Conservation (phyloP, 2,113 vertebrate genomes). For the Sapayoa aenigma region DNA sequence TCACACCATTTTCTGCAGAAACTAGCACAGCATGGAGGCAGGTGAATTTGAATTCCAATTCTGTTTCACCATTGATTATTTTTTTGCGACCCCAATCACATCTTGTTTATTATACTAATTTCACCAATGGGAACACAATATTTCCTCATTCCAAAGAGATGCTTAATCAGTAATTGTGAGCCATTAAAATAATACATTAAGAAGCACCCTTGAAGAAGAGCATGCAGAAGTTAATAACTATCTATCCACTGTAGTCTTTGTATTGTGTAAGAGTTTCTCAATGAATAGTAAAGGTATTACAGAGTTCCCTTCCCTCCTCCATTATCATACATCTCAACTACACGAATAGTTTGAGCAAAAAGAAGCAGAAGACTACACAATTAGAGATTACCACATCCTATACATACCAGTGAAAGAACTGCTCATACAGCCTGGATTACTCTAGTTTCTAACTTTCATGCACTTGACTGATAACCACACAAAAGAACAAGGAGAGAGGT, state of each 20-base stretch:
- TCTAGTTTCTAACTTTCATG: neutral
- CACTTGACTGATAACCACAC: neutral
- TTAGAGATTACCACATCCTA: neutral
- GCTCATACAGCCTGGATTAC: neutral
- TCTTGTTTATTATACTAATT: slow-evolving; percentile 56
- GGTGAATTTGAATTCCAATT: slow-evolving; percentile 23
- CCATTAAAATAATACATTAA: slow-evolving; percentile 42
- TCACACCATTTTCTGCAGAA: neutral
- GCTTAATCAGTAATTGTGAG: slow-evolving; percentile 32
- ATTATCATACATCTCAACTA: neutral
- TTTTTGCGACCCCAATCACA: neutral
- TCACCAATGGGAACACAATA: neutral
- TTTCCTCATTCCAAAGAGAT: slow-evolving; percentile 3
- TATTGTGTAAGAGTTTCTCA: neutral
- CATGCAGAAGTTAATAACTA: slow-evolving; percentile 21
- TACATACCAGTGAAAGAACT: neutral
- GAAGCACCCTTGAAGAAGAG: neutral
- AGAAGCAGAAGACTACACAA: neutral
- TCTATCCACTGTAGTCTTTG: neutral
- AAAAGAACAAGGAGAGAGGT: neutral
- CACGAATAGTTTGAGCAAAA: neutral
- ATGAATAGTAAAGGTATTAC: slow-evolving; percentile 17
- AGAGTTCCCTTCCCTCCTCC: neutral
- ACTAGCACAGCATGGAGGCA: neutral
- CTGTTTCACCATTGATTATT: slow-evolving; percentile 10